These are phyloP conservation scores for Phalacrocorax aristotelis DNA, from an alignment of 2,113 vertebrate species.

Conservation along the genomic window DNA sequence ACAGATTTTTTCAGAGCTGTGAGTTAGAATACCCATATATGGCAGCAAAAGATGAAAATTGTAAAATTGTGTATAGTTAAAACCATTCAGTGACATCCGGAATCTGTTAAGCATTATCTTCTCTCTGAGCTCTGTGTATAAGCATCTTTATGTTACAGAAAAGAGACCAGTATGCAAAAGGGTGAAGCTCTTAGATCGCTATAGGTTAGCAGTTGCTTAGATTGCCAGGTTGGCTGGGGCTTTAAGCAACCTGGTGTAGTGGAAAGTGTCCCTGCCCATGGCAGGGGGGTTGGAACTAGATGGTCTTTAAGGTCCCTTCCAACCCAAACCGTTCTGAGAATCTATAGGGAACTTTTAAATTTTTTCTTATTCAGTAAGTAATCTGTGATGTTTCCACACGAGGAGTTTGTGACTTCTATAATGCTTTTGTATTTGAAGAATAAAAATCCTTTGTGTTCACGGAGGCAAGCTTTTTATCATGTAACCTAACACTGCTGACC, in stretches of 20 bases:
- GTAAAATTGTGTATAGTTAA: background rate
- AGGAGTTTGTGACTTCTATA: background rate
- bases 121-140: background rate
- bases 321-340: background rate
- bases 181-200: background rate
- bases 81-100: background rate
- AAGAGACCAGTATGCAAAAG: background rate
- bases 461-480: background rate
- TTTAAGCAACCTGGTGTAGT: background rate
- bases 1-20: conserved; percentile 1
- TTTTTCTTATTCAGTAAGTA: background rate
- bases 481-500: background rate
- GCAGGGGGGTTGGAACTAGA: background rate
- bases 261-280: background rate
- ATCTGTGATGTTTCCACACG: background rate
- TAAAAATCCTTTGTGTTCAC: background rate
- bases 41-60: background rate
- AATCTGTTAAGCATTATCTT: background rate
- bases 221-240: background rate
- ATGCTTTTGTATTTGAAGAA: background rate
- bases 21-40: background rate
- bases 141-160: background rate
- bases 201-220: background rate
- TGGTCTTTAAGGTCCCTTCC: background rate
- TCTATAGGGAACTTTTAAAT: background rate